Evolutionary conservation across 2,113 vertebrate genomes (phyloP).

Genomic region (Chrysochloris asiatica): DNA sequence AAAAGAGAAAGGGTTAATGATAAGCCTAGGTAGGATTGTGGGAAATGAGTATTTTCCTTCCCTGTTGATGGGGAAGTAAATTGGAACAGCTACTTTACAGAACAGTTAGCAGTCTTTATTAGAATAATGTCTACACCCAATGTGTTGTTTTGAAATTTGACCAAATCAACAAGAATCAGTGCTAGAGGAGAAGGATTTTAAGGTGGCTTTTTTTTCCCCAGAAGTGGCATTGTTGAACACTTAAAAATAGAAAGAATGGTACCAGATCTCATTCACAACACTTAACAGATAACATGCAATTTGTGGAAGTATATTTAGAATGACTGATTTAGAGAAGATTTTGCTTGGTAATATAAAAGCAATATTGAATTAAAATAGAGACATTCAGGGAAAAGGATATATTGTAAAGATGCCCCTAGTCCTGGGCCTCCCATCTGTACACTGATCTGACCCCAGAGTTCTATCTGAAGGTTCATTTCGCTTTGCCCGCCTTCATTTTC

Average conservation of each 20-base stretch:
- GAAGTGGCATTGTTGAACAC: no score
- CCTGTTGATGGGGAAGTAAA: rapidly evolving
- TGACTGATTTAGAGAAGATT: not conserved
- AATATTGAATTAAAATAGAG: not conserved
- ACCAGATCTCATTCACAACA: not conserved
- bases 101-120: not conserved
- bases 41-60: not conserved
- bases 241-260: no score
- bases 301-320: not conserved
- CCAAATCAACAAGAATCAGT: no score
- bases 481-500: no score
- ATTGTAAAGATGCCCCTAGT: not conserved
- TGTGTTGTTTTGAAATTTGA: not conserved
- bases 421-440: not conserved
- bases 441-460: not conserved
- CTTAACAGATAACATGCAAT: not conserved
- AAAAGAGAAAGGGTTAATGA: not conserved
- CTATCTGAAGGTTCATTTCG: no score
- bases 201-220: no score
- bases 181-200: no score
- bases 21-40: not conserved
- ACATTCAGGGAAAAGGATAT: not conserved
- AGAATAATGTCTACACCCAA: not conserved
- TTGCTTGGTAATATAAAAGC: not conserved
- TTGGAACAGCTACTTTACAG: not conserved